Percentiles rank a stretch among this genome's conserved stretches.
phyloP scores from a whole-genome alignment of 1,140 invertebrate genomes.

The Aphidius ervi region DNA sequence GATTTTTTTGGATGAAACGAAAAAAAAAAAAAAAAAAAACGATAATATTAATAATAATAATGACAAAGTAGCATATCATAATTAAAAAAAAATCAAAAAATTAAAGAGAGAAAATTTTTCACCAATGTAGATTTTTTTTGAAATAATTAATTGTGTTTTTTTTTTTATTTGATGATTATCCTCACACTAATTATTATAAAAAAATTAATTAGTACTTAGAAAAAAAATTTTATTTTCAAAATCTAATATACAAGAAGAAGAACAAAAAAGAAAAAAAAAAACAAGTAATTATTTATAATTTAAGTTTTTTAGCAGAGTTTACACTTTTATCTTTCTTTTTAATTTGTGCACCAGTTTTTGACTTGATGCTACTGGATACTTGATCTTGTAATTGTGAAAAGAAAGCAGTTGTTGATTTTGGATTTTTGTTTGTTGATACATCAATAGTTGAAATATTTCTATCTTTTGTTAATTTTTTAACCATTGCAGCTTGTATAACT shows the following conservation, averaged over 20 bases:
- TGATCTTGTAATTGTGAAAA: conserved; percentile 78
- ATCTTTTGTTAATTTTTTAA: conserved; percentile 60
- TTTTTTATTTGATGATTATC: conserved; percentile 3
- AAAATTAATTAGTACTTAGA: conserved; percentile 12
- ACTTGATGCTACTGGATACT: conserved; percentile 53
- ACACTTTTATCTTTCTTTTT: conserved; percentile 42
- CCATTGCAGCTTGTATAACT: conserved; percentile 25
- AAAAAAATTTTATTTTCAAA: conserved; percentile 13
- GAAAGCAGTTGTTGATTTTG: conserved; percentile 79
- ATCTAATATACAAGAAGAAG: conserved; percentile 6
- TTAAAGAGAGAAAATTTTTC: conserved; percentile 28
- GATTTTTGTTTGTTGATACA: conserved; percentile 50
- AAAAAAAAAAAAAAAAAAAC: conserved; percentile 22
- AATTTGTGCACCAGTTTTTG: conserved; percentile 35
- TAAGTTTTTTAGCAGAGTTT: conserved; percentile 51
- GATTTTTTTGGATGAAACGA: conserved; percentile 30
- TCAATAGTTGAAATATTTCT: conserved; percentile 61
- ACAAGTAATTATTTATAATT: conserved; percentile 47
- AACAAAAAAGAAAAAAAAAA: conserved; percentile 3
- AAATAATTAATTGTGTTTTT: conserved; percentile 26
- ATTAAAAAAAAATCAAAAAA: conserved; percentile 22
- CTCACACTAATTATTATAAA: conserved; percentile 8
- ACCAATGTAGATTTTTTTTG: conserved; percentile 38
- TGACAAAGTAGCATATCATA: conserved; percentile 41
- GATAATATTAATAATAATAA: neutral